Conservation (phyloP, 2,888 invertebrate species). For the Cabera pusaria region DNA sequence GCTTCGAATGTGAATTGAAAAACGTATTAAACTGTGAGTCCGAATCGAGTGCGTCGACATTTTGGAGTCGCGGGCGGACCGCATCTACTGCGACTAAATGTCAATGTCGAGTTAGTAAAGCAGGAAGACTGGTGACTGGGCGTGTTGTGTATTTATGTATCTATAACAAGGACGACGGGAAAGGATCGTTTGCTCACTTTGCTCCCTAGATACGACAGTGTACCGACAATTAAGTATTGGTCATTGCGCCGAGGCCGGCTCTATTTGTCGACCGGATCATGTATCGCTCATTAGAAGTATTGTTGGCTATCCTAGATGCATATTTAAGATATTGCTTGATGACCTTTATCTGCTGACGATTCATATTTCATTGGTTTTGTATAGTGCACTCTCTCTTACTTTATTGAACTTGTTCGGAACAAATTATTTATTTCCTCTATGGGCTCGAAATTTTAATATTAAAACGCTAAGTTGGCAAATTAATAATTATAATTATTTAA, state of each 20-base stretch:
- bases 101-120: constrained; percentile 65
- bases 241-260: constrained; percentile 25
- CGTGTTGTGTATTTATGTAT: constrained; percentile 43
- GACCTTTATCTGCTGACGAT: constrained; percentile 23
- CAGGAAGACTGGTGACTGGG: constrained; percentile 67
- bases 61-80: constrained; percentile 40
- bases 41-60: constrained; percentile 50
- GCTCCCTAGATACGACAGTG: constrained; percentile 25
- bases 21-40: no score
- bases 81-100: constrained; percentile 61
- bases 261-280: constrained; percentile 23
- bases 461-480: no score
- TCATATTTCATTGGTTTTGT: constrained; percentile 22
- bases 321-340: constrained; percentile 28
- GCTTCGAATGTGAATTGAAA: constrained; percentile 54
- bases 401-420: no score
- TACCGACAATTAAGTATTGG: constrained; percentile 21
- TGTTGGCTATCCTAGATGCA: constrained; percentile 39
- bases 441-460: no score
- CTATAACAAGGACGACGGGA: constrained; percentile 56
- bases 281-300: constrained; percentile 36
- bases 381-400: no score
- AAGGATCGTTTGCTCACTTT: constrained; percentile 34
- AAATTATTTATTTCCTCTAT: no score
- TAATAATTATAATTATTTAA: no score